Conservation (phyloP, 2,797 vertebrate genomes). For the Columba guinea region DNA sequence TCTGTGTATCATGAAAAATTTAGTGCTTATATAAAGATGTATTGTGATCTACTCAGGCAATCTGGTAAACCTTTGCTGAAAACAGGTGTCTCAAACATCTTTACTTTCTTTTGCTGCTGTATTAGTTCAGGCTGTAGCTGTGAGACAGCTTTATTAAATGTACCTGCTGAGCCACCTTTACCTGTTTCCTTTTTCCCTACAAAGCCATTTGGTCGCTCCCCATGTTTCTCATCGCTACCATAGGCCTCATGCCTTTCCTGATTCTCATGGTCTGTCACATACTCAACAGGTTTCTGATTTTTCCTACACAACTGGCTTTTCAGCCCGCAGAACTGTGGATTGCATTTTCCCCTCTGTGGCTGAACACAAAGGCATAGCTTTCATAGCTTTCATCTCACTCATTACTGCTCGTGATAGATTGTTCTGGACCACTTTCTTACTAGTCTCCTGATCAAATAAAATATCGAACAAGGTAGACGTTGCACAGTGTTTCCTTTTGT, state of each 20-base stretch:
- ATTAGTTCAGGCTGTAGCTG: background rate
- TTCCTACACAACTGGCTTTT: constrained; percentile 36
- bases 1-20: background rate
- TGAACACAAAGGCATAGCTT: background rate
- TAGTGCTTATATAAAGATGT: background rate
- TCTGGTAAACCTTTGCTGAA: background rate
- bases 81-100: background rate
- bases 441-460: constrained; percentile 1
- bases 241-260: background rate
- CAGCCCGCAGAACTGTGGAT: background rate
- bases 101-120: background rate
- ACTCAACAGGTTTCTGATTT: constrained; percentile 11
- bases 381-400: constrained; percentile 19
- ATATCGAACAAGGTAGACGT: background rate
- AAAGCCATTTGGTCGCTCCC: background rate
- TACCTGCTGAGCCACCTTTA: background rate
- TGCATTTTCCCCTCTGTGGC: constrained; percentile 35
- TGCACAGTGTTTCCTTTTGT: constrained; percentile 29
- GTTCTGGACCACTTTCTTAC: constrained; percentile 7
- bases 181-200: background rate
- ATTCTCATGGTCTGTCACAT: constrained; percentile 2
- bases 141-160: background rate
- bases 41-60: background rate
- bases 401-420: background rate
- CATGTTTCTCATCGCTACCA: background rate